Evolutionary conservation across 2,113 vertebrate species (phyloP).

Genomic region (Lepus europaeus): DNA sequence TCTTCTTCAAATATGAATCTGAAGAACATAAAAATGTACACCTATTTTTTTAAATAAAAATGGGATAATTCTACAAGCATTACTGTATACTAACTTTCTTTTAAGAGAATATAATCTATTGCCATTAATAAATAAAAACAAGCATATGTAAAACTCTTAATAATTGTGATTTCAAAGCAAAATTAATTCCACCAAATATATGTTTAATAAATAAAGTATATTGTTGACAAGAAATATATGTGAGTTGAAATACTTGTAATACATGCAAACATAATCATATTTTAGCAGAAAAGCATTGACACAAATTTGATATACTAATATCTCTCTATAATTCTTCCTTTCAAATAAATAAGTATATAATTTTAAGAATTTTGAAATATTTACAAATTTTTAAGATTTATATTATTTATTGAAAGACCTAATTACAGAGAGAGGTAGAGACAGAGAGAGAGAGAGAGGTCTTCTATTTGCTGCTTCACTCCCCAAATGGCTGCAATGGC

Average conservation of each 20-base stretch:
- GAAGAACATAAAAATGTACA: neutral
- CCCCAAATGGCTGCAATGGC: no score
- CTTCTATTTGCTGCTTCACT: no score
- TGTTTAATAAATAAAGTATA: neutral
- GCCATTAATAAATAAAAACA: neutral
- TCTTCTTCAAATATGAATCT: neutral
- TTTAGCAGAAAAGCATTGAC: neutral
- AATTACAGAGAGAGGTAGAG: no score
- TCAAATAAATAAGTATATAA: no score
- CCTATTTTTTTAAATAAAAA: neutral
- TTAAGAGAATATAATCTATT: neutral
- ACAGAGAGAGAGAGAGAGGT: no score
- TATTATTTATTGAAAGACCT: no score
- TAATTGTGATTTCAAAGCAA: neutral
- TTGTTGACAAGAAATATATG: neutral
- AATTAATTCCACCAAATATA: neutral
- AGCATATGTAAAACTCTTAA: neutral
- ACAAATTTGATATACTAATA: no score
- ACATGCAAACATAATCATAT: neutral
- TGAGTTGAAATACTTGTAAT: neutral
- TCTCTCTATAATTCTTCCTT: no score
- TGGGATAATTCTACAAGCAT: neutral
- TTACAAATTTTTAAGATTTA: no score
- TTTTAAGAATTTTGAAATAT: no score
- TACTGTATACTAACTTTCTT: neutral